These are phyloP conservation scores for Aphaenogaster rudis DNA, from an alignment of 1,140 invertebrate species.

Conservation along the genomic window DNA sequence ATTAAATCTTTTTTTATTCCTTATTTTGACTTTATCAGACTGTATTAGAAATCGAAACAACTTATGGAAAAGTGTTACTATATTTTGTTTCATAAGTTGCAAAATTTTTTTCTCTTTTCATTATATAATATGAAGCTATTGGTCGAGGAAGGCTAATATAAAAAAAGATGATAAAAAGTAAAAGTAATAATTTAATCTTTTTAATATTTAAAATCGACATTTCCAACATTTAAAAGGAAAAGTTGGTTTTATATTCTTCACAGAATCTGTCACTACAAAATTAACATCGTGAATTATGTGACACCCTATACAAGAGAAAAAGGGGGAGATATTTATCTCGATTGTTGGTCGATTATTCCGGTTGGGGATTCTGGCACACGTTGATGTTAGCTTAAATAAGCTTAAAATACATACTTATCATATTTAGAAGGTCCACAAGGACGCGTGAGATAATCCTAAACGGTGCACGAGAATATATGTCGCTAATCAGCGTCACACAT, in stretches of 20 bases:
- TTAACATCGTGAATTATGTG: slow-evolving; percentile 5
- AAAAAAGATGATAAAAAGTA: background rate
- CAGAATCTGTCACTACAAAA: slow-evolving; percentile 2
- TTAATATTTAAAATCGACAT: background rate
- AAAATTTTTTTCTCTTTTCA: background rate
- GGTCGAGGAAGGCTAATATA: background rate
- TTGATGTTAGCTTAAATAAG: slow-evolving; percentile 36
- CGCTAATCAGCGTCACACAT: slow-evolving; percentile 39
- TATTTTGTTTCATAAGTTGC: background rate
- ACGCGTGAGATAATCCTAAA: slow-evolving; percentile 50
- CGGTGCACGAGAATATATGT: slow-evolving; percentile 37
- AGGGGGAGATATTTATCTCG: slow-evolving; percentile 27
- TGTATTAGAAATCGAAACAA: background rate
- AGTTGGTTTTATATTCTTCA: background rate
- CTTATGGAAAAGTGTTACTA: background rate
- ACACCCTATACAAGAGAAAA: background rate
- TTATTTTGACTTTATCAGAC: background rate
- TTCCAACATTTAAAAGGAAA: background rate
- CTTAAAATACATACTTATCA: slow-evolving; percentile 49
- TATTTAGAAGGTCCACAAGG: slow-evolving; percentile 23
- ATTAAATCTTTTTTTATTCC: background rate
- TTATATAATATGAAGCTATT: background rate
- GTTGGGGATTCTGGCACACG: slow-evolving; percentile 21
- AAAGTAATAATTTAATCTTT: background rate
- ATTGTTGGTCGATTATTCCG: slow-evolving; percentile 46